Base-by-base conservation (phyloP, 92 coral and sea anemone genomes). In the Muricea muricata region DNA sequence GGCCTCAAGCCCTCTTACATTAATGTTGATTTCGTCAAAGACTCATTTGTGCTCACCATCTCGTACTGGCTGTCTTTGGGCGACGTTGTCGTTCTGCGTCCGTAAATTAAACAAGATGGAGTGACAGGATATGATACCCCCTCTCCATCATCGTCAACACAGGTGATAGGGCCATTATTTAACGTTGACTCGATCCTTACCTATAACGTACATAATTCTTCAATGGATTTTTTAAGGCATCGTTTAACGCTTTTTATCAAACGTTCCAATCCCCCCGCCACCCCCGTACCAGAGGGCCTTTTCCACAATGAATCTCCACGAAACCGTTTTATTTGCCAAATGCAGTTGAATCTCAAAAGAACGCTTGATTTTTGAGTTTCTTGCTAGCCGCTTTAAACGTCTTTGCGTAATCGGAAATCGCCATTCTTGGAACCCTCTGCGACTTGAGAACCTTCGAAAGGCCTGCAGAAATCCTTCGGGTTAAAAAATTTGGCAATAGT, bases 371-470 rank as follows among this genome's bases (percentile, higher is more conserved):
- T n/a, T n/a, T n/a, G n/a, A n/a, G n/a, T n/a, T n/a, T n/a, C n/a
- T n/a, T n/a, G n/a, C n/a, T n/a, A n/a, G 45, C 45, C 45, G 45
- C 45, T 11, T 39, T 39, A 39, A 39, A 39, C 45, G 45, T 39
- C 11, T 39, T 39, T 39, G 45, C 45, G 45, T 39, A 4, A 11
- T 39, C 45, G 5, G 45, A 39, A 39, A 39, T 39, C n/a, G n/a
- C n/a, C n/a, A n/a, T n/a, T n/a, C n/a, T n/a, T n/a, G n/a, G n/a
- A n/a, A n/a, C 66, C 32, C 55, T 40, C 63, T 42, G 42, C 77
- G 60, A 13, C 87, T 69, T 6, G 87, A 80, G 69, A 86, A 90
- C 61, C 90, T 80, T 0, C 93, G 70, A 47, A 90, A 83, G 68
- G 88, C 84, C 12, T 86, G 89, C 29, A 82, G 58, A 14, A n/a